Conservation (phyloP, 2,113 vertebrate species). For the Camelus bactrianus region DNA sequence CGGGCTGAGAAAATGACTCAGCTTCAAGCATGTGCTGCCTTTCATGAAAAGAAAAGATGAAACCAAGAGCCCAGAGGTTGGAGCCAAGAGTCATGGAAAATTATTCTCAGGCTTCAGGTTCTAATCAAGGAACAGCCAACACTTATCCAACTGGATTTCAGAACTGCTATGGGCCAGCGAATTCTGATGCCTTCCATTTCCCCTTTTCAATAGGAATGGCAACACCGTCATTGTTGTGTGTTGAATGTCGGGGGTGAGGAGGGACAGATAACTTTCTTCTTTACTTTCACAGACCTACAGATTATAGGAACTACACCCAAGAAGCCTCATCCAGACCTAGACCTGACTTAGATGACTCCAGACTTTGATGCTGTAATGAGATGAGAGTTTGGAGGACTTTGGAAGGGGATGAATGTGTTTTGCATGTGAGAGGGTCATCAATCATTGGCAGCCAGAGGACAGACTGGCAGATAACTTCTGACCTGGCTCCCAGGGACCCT, state of each 20-base stretch:
- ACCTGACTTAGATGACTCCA: background rate
- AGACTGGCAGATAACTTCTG: background rate
- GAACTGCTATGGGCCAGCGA: background rate
- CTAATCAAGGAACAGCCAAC: background rate
- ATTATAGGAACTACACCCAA: background rate
- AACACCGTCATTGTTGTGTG: background rate
- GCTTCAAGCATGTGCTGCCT: accelerated
- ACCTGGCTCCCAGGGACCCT: background rate
- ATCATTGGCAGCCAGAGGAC: no score
- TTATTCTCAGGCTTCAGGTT: background rate
- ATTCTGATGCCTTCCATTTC: background rate
- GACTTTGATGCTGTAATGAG: background rate
- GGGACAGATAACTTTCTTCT: background rate
- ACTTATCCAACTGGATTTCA: background rate
- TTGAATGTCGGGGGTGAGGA: accelerated
- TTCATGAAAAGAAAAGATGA: no score
- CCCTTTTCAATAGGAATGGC: background rate
- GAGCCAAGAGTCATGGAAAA: background rate
- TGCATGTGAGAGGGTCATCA: background rate
- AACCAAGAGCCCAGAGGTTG: background rate
- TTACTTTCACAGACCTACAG: background rate
- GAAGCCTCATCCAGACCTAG: background rate
- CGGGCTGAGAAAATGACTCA: background rate
- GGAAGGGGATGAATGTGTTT: background rate
- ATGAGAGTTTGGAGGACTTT: background rate